phyloP scores from a whole-genome alignment of 2,113 vertebrate species.

The Pygathrix nemaeus region DNA sequence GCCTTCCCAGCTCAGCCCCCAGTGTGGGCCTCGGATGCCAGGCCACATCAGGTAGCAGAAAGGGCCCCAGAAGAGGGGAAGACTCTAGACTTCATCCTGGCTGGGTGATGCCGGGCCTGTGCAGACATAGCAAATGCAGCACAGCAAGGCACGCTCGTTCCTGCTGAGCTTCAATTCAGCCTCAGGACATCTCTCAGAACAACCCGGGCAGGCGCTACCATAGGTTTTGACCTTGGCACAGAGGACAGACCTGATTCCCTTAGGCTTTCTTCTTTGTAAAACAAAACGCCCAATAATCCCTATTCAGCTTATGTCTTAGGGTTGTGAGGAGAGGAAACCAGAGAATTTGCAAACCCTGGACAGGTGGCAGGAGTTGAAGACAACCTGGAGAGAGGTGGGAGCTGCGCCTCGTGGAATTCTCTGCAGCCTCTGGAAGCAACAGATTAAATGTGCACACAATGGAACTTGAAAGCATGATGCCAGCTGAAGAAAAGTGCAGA shows the following conservation, averaged over 20 bases:
- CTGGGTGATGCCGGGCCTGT: not conserved
- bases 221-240: not conserved
- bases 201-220: not conserved
- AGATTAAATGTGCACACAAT: not conserved
- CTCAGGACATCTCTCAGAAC: not conserved
- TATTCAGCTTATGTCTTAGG: not conserved
- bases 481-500: not conserved
- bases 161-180: not conserved
- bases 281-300: not conserved
- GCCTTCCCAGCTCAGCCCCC: not conserved
- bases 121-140: not conserved
- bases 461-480: not conserved
- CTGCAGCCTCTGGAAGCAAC: not conserved
- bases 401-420: not conserved
- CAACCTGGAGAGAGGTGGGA: not conserved
- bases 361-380: not conserved
- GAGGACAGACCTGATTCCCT: not conserved
- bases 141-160: not conserved
- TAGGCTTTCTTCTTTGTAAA: not conserved
- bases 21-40: not conserved
- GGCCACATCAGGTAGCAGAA: accelerated
- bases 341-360: not conserved
- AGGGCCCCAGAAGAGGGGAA: too few relatives aligned
- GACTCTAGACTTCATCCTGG: not conserved
- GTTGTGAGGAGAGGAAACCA: not conserved